phyloP scores from a whole-genome alignment of 2,797 vertebrate species.

The Epinephelus coioides region DNA sequence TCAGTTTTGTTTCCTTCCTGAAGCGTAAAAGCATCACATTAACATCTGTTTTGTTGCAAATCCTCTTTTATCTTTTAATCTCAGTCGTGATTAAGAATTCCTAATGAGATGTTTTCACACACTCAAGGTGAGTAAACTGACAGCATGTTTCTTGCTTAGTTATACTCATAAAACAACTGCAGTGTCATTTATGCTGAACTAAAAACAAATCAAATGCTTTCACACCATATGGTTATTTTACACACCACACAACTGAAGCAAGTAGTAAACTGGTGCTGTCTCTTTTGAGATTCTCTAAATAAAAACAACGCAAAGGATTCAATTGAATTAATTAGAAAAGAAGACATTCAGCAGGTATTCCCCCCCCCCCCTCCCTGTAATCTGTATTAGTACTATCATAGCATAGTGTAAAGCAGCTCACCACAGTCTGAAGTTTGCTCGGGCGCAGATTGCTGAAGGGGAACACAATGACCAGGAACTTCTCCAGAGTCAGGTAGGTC shows the following conservation, averaged over 20 bases:
- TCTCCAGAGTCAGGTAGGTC: slow-evolving; percentile 91
- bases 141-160: neutral
- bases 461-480: slow-evolving; percentile 91
- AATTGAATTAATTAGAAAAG: neutral
- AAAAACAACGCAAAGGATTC: neutral
- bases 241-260: neutral
- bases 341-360: neutral
- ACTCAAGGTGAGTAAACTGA: neutral
- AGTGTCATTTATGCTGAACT: neutral
- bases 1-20: too few species aligned
- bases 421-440: slow-evolving; percentile 85
- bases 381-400: too few species aligned
- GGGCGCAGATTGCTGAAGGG: slow-evolving; percentile 90
- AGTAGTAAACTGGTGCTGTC: neutral
- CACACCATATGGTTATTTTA: neutral
- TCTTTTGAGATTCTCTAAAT: neutral
- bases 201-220: neutral
- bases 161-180: neutral
- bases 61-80: too few species aligned
- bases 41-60: too few species aligned
- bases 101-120: neutral
- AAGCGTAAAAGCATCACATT: too few species aligned
- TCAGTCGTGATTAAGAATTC: too few species aligned
- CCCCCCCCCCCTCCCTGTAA: neutral
- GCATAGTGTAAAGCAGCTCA: slow-evolving; percentile 42